phyloP scores from a whole-genome alignment of 2,113 vertebrate species.

The Rhinogobius similis region DNA sequence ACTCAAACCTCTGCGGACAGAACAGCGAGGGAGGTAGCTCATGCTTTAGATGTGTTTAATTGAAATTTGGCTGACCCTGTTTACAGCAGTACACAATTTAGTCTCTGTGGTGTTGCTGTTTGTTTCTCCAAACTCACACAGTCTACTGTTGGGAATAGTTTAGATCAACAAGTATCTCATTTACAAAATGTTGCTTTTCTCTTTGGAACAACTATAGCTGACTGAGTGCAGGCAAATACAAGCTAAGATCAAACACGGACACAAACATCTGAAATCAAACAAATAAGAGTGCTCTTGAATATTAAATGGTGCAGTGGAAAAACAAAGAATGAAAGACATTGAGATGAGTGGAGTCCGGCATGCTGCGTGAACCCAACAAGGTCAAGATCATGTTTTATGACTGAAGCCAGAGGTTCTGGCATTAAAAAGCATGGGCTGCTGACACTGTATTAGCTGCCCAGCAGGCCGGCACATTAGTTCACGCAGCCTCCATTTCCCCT shows the following conservation, averaged over 20 bases:
- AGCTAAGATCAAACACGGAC: slow-evolving; percentile 2
- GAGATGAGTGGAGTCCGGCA: neutral
- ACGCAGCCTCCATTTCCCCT: slow-evolving; percentile 1
- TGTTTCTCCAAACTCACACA: neutral
- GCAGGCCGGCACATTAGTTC: slow-evolving; percentile 5
- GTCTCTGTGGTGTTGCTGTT: slow-evolving; percentile 2
- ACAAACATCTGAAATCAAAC: slow-evolving; percentile 7
- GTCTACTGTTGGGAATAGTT: neutral
- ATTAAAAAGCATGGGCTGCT: slow-evolving; percentile 6
- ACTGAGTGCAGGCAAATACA: neutral
- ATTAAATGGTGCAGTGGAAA: neutral
- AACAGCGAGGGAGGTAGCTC: neutral
- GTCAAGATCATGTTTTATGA: slow-evolving; percentile 17
- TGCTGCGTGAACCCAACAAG: neutral
- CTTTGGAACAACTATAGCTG: neutral
- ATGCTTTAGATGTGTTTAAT: neutral
- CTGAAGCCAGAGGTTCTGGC: neutral
- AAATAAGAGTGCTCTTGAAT: slow-evolving; percentile 4
- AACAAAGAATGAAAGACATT: slow-evolving; percentile 4
- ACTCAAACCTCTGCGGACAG: neutral
- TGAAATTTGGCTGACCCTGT: neutral
- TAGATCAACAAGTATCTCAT: slow-evolving; percentile 2
- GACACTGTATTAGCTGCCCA: slow-evolving; percentile 17
- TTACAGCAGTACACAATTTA: neutral
- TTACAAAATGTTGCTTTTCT: neutral